phyloP scores from a whole-genome alignment of 2,888 invertebrate genomes.

The Drosophila infuscata region DNA sequence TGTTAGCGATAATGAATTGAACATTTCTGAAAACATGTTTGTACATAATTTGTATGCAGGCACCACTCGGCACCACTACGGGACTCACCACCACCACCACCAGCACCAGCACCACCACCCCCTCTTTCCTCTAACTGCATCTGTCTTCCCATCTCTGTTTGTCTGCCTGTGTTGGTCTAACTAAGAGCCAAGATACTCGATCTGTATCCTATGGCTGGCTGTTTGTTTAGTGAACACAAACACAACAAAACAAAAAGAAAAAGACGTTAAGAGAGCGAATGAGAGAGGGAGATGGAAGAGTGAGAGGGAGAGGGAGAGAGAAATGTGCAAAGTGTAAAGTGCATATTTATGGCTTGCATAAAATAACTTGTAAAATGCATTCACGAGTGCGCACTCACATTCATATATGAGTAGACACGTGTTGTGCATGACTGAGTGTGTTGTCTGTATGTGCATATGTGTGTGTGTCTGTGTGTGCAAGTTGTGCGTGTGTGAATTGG shows the following conservation, averaged over 20 bases:
- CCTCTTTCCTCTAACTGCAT: slow-evolving; percentile 16
- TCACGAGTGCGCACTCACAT: slow-evolving; percentile 68
- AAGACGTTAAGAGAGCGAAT: slow-evolving; percentile 25
- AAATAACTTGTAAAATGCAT: slow-evolving; percentile 79
- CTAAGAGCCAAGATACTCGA: slow-evolving; percentile 70
- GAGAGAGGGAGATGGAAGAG: neutral
- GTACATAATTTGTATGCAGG: slow-evolving; percentile 81
- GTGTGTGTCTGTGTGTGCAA: slow-evolving; percentile 29
- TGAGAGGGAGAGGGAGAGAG: slow-evolving; percentile 8
- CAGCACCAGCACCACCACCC: slow-evolving; percentile 27
- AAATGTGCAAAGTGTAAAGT: slow-evolving; percentile 80
- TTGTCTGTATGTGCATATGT: slow-evolving; percentile 15
- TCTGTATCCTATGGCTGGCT: slow-evolving; percentile 68
- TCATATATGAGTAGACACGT: slow-evolving; percentile 60
- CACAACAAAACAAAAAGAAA: slow-evolving; percentile 18
- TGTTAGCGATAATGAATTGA: slow-evolving; percentile 82
- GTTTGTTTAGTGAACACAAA: slow-evolving; percentile 51
- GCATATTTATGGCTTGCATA: slow-evolving; percentile 81
- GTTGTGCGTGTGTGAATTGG: slow-evolving; percentile 57
- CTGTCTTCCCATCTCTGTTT: slow-evolving; percentile 16
- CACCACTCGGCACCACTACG: slow-evolving; percentile 51
- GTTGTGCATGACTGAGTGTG: slow-evolving; percentile 59
- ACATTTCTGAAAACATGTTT: slow-evolving; percentile 81
- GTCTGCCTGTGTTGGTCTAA: slow-evolving; percentile 64
- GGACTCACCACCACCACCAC: slow-evolving; percentile 48